A percentile compares a stretch with the other conserved stretches of the same genome.
These are phyloP conservation scores for Cataglyphis altisquamis DNA, from an alignment of 2,888 invertebrate species.

Conservation along the genomic window DNA sequence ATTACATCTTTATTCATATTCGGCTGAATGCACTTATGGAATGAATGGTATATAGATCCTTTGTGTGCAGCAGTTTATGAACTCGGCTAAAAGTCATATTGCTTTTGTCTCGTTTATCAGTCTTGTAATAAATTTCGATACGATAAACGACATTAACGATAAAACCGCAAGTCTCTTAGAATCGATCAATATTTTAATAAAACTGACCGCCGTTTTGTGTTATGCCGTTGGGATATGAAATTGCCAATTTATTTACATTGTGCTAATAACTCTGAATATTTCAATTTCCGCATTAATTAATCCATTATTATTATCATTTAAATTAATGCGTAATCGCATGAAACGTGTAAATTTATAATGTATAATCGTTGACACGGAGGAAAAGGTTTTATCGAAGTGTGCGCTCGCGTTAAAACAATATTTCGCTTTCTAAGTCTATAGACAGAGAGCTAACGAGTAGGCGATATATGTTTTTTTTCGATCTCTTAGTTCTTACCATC, in stretches of 20 bases:
- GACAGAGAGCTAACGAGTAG: conserved; percentile 32
- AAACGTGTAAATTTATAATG: not conserved
- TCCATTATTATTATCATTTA: conserved; percentile 8
- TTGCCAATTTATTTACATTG: conserved; percentile 16
- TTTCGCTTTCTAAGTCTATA: conserved; percentile 28
- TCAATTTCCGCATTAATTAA: not conserved
- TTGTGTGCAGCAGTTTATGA: conserved; percentile 45
- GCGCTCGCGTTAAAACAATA: conserved; percentile 24
- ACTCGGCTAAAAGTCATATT: conserved; percentile 22
- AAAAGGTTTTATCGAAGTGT: not conserved
- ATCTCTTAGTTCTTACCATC: conserved; percentile 38
- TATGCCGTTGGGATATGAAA: not conserved
- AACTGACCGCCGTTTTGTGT: not conserved
- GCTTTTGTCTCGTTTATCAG: conserved; percentile 30
- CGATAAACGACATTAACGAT: conserved; percentile 18
- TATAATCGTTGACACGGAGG: not conserved
- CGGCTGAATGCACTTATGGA: not conserved
- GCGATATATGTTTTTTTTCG: conserved; percentile 69
- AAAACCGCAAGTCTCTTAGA: conserved; percentile 32
- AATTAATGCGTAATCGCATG: conserved; percentile 16
- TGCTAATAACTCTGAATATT: conserved; percentile 4
- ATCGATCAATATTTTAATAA: conserved; percentile 34
- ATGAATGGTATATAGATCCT: conserved; percentile 26
- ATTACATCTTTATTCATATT: conserved; percentile 23
- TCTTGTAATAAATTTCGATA: conserved; percentile 45